phyloP scores from a whole-genome alignment of 2,113 vertebrate genomes.

The Neotragus pygmaeus region DNA sequence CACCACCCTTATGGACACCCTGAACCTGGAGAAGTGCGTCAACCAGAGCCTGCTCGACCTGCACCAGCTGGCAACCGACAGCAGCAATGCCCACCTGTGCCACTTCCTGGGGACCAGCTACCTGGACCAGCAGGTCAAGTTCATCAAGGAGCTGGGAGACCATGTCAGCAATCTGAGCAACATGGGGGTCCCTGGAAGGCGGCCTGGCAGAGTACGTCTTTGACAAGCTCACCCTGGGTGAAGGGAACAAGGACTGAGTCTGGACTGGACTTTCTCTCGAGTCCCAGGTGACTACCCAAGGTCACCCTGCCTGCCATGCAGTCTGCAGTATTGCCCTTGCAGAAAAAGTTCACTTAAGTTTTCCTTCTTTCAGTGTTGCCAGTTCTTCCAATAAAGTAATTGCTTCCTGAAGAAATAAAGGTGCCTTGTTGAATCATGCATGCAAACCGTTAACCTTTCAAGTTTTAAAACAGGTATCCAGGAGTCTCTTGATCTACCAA shows the following conservation, averaged over 20 bases:
- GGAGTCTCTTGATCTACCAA: not conserved
- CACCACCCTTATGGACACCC: no score
- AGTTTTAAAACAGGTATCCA: not conserved
- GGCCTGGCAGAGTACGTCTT: fast-evolving
- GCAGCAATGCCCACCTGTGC: fast-evolving
- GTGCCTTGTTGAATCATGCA: not conserved
- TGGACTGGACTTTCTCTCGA: not conserved
- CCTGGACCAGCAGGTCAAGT: not conserved
- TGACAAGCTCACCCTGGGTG: not conserved
- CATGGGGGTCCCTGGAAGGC: fast-evolving
- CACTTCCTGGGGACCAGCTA: not conserved
- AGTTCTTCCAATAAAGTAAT: not conserved
- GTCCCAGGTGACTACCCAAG: not conserved
- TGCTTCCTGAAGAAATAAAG: not conserved
- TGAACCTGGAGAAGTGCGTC: not conserved
- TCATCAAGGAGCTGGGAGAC: not conserved
- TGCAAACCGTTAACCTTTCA: not conserved
- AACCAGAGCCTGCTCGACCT: not conserved
- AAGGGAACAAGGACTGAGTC: not conserved
- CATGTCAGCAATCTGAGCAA: not conserved
- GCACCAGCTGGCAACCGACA: not conserved
- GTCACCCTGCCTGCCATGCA: not conserved
- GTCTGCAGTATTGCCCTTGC: not conserved
- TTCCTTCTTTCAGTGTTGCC: not conserved
- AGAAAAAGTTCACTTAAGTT: not conserved